phyloP scores from a whole-genome alignment of 2,888 invertebrate genomes.

The Drosophila anceps region DNA sequence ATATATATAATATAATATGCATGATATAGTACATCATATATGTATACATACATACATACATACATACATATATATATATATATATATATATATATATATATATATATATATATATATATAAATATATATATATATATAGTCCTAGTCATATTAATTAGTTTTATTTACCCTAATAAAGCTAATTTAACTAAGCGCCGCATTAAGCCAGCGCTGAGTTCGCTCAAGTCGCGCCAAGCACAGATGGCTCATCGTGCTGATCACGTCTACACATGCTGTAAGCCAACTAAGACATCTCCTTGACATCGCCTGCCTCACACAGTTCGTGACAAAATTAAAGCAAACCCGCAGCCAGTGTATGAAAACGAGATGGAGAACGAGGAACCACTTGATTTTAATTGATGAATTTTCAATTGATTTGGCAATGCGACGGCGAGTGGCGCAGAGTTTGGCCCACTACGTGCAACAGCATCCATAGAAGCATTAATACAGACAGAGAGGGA shows the following conservation, averaged over 20 bases:
- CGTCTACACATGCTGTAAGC: not conserved
- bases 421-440: slow-evolving; percentile 11
- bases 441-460: slow-evolving; percentile 12
- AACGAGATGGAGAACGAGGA: slow-evolving; percentile 13
- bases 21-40: not conserved
- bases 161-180: not conserved
- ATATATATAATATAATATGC: not conserved
- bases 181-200: not conserved
- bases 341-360: not conserved
- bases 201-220: not conserved
- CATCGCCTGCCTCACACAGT: not conserved
- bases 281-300: not conserved
- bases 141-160: not conserved
- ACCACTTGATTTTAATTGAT: slow-evolving; percentile 42
- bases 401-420: slow-evolving; percentile 35
- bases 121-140: no score
- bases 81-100: no score
- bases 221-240: not conserved
- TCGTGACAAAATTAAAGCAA: slow-evolving; percentile 11
- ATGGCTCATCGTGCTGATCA: not conserved
- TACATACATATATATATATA: no score
- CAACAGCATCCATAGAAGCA: slow-evolving; percentile 14
- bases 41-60: no score
- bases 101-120: no score
- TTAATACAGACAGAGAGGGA: slow-evolving; percentile 3